A percentile compares a stretch with the other conserved stretches of the same genome.
Evolutionary conservation across 2,113 vertebrate species (phyloP).

Genomic region (Ranitomeya imitator): DNA sequence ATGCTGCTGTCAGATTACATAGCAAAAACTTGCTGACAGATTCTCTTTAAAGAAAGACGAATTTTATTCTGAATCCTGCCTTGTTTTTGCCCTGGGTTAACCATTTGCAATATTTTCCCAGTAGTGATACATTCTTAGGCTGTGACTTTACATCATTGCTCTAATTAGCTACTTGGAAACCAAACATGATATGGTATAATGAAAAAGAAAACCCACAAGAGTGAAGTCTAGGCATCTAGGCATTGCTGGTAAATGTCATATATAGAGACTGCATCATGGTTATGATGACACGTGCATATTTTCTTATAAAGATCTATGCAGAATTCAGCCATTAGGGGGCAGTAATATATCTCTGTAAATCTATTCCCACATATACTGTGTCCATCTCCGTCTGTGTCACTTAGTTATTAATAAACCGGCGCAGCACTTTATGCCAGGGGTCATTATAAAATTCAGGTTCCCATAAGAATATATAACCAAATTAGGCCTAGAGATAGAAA

Average conservation of each 20-base stretch:
- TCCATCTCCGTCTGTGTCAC: conserved; percentile 14
- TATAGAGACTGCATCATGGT: not conserved
- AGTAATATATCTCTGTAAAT: not conserved
- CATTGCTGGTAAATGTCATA: not conserved
- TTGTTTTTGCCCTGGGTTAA: not conserved
- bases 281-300: not conserved
- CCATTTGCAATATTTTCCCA: not conserved
- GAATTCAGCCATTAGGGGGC: conserved; percentile 4
- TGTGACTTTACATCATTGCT: not conserved
- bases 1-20: too few relatives aligned
- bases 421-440: conserved; percentile 3
- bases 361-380: not conserved
- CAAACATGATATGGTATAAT: not conserved
- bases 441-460: conserved; percentile 40
- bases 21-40: too few relatives aligned
- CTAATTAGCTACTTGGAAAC: not conserved
- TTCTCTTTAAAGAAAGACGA: too few relatives aligned
- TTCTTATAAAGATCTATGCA: not conserved
- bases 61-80: not conserved
- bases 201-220: not conserved
- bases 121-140: not conserved
- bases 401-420: conserved; percentile 39
- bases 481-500: conserved; percentile 33
- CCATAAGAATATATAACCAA: conserved; percentile 38
- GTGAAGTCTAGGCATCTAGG: too few relatives aligned